These are phyloP conservation scores for Cephus sareptanus DNA, from an alignment of 2,888 invertebrate genomes.

Conservation along the genomic window DNA sequence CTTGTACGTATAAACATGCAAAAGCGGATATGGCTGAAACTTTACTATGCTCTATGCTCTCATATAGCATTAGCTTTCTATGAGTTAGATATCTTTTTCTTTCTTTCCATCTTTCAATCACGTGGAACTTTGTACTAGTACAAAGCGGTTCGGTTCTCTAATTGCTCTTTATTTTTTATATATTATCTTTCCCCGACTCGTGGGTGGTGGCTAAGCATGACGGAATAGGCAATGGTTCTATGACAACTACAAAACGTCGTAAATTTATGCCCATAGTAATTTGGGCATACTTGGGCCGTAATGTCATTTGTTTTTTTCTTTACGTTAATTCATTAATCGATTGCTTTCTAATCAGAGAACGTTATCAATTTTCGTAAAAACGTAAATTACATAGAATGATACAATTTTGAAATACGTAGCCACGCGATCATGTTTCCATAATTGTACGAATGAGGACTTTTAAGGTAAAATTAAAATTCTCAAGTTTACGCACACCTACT, in stretches of 20 bases:
- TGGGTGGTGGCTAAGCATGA: slow-evolving; percentile 39
- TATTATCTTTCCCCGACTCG: not conserved
- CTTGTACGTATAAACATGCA: not conserved
- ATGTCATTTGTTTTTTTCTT: not conserved
- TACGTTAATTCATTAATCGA: not conserved
- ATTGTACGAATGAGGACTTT: not conserved
- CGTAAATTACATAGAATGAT: not conserved
- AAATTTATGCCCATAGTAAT: not conserved
- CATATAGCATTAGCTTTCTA: slow-evolving; percentile 6
- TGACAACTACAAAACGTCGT: not conserved
- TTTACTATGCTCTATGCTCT: slow-evolving; percentile 6
- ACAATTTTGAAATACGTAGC: not conserved
- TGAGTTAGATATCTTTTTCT: not conserved
- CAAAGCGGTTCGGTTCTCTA: not conserved
- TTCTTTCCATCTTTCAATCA: not conserved
- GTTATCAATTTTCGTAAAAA: not conserved
- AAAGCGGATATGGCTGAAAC: not conserved
- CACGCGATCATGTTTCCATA: not conserved
- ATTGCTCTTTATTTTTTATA: not conserved
- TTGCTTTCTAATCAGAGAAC: not conserved
- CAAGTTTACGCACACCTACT: not conserved
- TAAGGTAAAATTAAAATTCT: not conserved
- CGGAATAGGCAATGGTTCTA: not conserved
- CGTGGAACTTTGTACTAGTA: not conserved
- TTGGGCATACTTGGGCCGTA: not conserved